Base-by-base conservation (phyloP, 2,797 vertebrate species). In the Enteromius radiatus region DNA sequence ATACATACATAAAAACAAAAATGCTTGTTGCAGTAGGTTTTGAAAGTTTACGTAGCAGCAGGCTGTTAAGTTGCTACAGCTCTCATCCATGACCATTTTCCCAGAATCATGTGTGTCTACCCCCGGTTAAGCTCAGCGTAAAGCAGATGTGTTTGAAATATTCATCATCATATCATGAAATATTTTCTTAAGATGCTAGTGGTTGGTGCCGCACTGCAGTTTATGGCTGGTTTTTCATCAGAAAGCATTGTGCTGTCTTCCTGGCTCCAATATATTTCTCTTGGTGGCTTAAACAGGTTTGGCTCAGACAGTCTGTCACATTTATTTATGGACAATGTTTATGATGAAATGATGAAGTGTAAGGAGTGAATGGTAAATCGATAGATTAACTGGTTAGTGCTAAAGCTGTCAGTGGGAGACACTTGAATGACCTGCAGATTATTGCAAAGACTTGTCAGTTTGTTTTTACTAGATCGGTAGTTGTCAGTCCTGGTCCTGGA, bases 191-290 rank as follows among this genome's bases (percentile, higher is more conserved):
- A 89, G 92, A 91, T 92, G 91, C 90, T 91, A 91, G 80, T 61
- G 69, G 78, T 76, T 88, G 89, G 91, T 95, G 94, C 93, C 94
- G 95, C 95, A 96, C 89, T 96, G 95, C 94, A 95, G 94, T 93
- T 94, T 94, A 92, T 93, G 89, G 92, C 88, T 88, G 89, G 88
- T 91, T 88, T 92, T 90, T 92, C 78, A 80, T 68, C 63, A 52
- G 82, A 71, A 87, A 71, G 68, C 73, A 28, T 68, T 26, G 68
- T 61, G 49, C 64, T 78, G 54, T 81, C 84, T 85, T 85, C 80
- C 79, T 89, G 78, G 83, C 61, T 88, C 84, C 76, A 73, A 78
- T 89, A 86, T 89, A 41, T 78, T 52, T 82, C 38, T 23, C 26
- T 38, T 76, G 36, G 17, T 36, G 49, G 12, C 12, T 75, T 82